Conservation (phyloP, 2,797 vertebrate genomes). For the Helarctos malayanus region DNA sequence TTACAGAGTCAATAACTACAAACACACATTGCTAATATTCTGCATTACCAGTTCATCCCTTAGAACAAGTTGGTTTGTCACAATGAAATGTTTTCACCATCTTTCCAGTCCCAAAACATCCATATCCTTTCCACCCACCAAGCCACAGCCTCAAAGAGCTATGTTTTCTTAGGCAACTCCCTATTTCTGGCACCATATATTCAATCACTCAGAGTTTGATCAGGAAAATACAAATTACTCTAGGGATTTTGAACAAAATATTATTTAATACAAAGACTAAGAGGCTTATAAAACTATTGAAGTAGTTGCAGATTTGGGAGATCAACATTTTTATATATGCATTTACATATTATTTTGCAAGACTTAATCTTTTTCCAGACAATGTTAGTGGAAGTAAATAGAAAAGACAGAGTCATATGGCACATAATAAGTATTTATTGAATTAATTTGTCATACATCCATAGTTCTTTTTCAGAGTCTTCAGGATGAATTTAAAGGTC, state of each 20-base stretch:
- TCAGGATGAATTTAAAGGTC: neutral
- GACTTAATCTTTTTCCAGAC: neutral
- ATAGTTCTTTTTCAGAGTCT: neutral
- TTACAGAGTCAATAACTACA: neutral
- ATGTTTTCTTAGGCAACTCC: neutral
- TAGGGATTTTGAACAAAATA: slow-evolving; percentile 22
- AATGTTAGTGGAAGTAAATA: neutral
- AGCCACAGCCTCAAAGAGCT: neutral
- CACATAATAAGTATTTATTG: neutral
- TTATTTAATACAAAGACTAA: slow-evolving; percentile 15
- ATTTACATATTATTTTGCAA: slow-evolving; percentile 29
- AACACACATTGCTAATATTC: neutral
- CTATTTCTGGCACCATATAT: neutral
- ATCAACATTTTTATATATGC: neutral
- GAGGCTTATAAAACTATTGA: neutral
- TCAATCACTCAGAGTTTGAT: neutral
- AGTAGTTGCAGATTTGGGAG: neutral
- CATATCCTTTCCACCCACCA: neutral
- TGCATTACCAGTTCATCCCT: neutral
- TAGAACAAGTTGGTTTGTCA: neutral
- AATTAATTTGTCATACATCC: neutral
- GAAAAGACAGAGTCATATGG: neutral
- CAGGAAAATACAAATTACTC: neutral
- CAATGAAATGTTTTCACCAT: neutral
- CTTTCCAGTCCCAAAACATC: neutral